Evolutionary conservation across 1,140 invertebrate genomes (phyloP).

Genomic region (Heliconius hewitsoni): DNA sequence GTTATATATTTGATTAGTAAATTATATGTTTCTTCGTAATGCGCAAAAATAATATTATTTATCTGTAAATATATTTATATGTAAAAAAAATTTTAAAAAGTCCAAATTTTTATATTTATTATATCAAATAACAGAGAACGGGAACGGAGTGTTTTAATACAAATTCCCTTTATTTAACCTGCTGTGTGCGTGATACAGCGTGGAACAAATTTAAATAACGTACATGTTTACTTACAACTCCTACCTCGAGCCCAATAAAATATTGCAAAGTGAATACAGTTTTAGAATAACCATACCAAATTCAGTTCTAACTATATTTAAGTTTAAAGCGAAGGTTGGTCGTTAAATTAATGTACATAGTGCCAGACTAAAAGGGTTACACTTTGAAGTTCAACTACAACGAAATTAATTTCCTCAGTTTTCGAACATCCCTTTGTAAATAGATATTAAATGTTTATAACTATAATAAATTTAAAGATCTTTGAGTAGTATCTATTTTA

Average conservation of each 20-base stretch:
- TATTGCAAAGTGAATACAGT: background rate
- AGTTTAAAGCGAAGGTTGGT: background rate
- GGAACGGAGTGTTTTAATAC: too few species aligned
- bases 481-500: too few species aligned
- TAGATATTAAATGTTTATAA: background rate
- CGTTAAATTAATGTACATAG: background rate
- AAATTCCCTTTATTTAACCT: too few species aligned
- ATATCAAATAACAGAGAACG: too few species aligned
- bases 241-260: background rate
- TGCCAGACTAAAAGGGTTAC: background rate
- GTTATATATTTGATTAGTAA: background rate
- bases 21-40: too few species aligned
- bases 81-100: too few species aligned
- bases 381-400: background rate
- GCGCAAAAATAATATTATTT: too few species aligned
- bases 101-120: too few species aligned
- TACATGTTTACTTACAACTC: too few species aligned
- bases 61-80: too few species aligned
- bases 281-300: background rate
- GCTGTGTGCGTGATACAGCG: too few species aligned
- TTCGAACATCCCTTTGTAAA: background rate
- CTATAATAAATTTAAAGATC: background rate
- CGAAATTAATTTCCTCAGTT: background rate
- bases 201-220: too few species aligned
- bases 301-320: background rate